phyloP scores from a whole-genome alignment of 2,113 vertebrate species.

The Podilymbus podiceps region DNA sequence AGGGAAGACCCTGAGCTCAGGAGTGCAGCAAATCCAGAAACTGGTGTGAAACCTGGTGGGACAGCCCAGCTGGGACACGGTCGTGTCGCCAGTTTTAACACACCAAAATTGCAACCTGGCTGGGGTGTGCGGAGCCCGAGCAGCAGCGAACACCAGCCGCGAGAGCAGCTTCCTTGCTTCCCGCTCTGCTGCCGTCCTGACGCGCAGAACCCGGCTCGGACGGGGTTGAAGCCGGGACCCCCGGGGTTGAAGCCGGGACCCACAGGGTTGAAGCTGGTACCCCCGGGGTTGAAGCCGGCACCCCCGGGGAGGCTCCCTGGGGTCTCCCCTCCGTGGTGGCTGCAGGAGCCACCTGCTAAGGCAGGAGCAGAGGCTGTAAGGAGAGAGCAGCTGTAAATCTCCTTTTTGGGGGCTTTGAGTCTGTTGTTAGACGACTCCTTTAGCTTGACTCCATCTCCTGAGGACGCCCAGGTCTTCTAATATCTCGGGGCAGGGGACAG shows the following conservation, averaged over 20 bases:
- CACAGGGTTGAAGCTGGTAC: fast-evolving
- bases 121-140: neutral
- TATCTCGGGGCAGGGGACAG: fast-evolving
- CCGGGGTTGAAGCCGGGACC: no score
- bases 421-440: neutral
- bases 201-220: fast-evolving
- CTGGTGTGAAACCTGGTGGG: fast-evolving
- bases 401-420: fast-evolving
- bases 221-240: fast-evolving
- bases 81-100: fast-evolving
- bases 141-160: neutral
- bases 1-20: neutral
- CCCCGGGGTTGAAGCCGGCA: neutral
- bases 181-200: fast-evolving
- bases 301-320: neutral
- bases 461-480: neutral
- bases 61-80: neutral
- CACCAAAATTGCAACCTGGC: fast-evolving
- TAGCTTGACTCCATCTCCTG: neutral
- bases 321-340: no score
- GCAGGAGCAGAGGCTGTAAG: neutral
- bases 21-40: neutral
- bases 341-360: neutral
- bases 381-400: neutral
- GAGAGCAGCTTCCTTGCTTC: fast-evolving